phyloP scores from a whole-genome alignment of 2,888 invertebrate genomes.

The Coronaproctus castanopsis region DNA sequence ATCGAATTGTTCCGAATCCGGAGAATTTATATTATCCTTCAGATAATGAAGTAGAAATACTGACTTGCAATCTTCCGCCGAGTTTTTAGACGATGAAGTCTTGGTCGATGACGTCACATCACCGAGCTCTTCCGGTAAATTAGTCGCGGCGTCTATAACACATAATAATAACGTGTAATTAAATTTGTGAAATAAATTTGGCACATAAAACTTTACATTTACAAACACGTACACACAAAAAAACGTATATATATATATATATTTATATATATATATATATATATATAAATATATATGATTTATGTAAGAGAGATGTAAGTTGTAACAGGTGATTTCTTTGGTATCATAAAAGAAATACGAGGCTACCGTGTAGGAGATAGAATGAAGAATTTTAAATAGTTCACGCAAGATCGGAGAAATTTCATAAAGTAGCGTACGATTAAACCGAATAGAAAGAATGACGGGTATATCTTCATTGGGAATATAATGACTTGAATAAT shows the following conservation, averaged over 20 bases:
- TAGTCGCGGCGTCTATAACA: neutral
- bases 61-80: neutral
- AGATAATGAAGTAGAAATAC: constrained; percentile 29
- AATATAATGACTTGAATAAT: no score
- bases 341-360: no score
- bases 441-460: no score
- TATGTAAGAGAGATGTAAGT: no score
- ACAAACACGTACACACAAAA: neutral
- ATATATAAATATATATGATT: neutral
- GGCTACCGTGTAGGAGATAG: no score
- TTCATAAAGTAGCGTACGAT: no score
- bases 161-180: no score
- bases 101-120: neutral
- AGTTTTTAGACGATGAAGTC: neutral
- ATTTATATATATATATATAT: neutral
- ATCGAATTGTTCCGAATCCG: constrained; percentile 46
- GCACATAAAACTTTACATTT: neutral
- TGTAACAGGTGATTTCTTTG: no score
- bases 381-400: no score
- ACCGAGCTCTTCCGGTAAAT: neutral
- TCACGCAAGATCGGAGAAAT: no score
- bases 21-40: constrained; percentile 62
- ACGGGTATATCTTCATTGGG: no score
- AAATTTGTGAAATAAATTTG: no score
- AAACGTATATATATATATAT: neutral